Evolutionary conservation across 2,888 invertebrate species (phyloP).

Genomic region (Sipha maydis): DNA sequence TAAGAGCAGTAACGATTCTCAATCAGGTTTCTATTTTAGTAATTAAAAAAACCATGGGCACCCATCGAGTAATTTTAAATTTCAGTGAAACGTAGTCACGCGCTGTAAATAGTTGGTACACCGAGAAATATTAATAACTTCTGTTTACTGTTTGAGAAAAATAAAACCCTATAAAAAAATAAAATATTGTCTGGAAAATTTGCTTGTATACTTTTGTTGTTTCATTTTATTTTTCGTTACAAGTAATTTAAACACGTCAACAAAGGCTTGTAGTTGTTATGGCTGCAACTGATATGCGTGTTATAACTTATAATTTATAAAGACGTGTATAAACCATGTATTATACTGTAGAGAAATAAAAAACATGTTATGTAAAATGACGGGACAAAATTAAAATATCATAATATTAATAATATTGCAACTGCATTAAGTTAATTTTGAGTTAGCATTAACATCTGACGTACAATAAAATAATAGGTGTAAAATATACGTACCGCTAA

Average conservation of each 20-base stretch:
- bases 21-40: too few relatives aligned
- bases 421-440: constrained; percentile 19
- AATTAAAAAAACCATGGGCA: too few relatives aligned
- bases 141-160: neutral
- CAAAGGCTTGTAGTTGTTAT: neutral
- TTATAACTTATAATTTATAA: constrained; percentile 32
- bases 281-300: constrained; percentile 14
- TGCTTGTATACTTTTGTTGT: neutral
- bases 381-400: constrained; percentile 36
- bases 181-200: neutral
- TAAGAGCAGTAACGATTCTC: too few relatives aligned
- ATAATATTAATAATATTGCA: constrained; percentile 13
- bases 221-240: constrained; percentile 12
- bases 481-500: neutral
- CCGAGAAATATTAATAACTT: neutral
- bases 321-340: constrained; percentile 1
- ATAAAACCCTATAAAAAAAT: neutral
- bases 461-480: neutral
- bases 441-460: constrained; percentile 13
- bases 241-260: constrained; percentile 15
- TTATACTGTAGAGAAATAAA: constrained; percentile 10
- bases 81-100: too few relatives aligned
- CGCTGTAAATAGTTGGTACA: too few relatives aligned
- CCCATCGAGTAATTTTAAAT: too few relatives aligned
- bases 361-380: constrained; percentile 21